These are phyloP conservation scores for Monopterus albus DNA, from an alignment of 2,113 vertebrate species.

Conservation along the genomic window DNA sequence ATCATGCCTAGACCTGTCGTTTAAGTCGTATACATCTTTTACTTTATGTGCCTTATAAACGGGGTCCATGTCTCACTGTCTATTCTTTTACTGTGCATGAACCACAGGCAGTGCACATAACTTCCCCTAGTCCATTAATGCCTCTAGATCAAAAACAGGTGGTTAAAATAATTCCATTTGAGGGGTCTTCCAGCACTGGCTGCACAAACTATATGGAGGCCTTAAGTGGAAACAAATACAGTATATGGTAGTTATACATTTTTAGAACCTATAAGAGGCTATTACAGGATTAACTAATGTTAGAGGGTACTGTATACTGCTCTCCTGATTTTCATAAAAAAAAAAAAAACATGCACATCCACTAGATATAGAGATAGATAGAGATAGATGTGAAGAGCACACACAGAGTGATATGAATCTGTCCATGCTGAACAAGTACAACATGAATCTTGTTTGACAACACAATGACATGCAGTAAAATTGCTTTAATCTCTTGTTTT, in stretches of 20 bases:
- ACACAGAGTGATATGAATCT: neutral
- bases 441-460: slow-evolving; percentile 31
- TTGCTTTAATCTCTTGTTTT: slow-evolving; percentile 15
- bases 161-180: slow-evolving; percentile 67
- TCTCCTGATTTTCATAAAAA: slow-evolving; percentile 3
- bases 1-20: slow-evolving; percentile 40
- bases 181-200: slow-evolving; percentile 50
- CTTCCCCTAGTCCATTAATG: slow-evolving; percentile 71
- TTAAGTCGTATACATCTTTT: no score
- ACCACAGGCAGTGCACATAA: slow-evolving; percentile 69
- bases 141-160: slow-evolving; percentile 74
- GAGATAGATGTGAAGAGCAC: slow-evolving; percentile 4
- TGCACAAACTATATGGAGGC: slow-evolving; percentile 28
- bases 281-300: slow-evolving; percentile 33
- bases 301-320: neutral
- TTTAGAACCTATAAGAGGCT: no score
- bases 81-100: slow-evolving; percentile 63
- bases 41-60: slow-evolving; percentile 55
- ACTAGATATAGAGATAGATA: neutral
- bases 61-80: slow-evolving; percentile 23
- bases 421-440: slow-evolving; percentile 4
- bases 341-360: neutral
- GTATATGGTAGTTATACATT: no score
- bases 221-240: slow-evolving; percentile 12
- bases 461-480: neutral